Conservation (phyloP, 2,113 vertebrate species). For the Rattus rattus region DNA sequence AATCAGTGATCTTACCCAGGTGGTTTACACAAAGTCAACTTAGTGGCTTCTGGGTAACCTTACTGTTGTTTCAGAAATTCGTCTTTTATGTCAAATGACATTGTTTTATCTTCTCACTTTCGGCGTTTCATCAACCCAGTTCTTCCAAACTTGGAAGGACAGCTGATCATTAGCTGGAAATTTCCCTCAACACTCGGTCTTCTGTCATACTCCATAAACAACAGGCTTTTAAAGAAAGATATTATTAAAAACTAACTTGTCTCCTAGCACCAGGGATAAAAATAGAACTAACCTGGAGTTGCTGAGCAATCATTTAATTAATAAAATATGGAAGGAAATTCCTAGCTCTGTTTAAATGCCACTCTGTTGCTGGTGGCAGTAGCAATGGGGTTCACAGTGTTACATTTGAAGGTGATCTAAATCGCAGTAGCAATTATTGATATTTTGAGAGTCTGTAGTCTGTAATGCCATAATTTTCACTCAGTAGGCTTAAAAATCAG, state of each 20-base stretch:
- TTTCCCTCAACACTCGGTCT: neutral
- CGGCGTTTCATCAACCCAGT: neutral
- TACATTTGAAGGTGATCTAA: slow-evolving; percentile 40
- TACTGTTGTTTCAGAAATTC: slow-evolving; percentile 63
- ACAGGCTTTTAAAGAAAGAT: neutral
- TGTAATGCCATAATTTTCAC: slow-evolving; percentile 62
- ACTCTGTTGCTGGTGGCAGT: neutral
- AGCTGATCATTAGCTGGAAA: neutral
- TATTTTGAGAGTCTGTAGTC: slow-evolving; percentile 41
- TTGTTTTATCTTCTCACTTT: slow-evolving; percentile 27
- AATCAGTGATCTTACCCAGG: slow-evolving; percentile 77
- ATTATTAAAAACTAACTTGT: neutral
- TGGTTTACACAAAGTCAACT: slow-evolving; percentile 79
- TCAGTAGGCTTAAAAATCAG: slow-evolving; percentile 65
- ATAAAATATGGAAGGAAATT: slow-evolving; percentile 8
- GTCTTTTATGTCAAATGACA: slow-evolving; percentile 61
- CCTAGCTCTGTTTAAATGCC: slow-evolving; percentile 6
- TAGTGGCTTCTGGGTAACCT: slow-evolving; percentile 67
- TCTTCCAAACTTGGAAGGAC: neutral
- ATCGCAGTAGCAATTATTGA: slow-evolving; percentile 57
- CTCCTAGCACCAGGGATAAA: neutral
- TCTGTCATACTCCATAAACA: neutral
- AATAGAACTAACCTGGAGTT: neutral
- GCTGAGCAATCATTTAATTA: slow-evolving; percentile 20
- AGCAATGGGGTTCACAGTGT: slow-evolving; percentile 8